Evolutionary conservation across 2,797 vertebrate genomes (phyloP).

Genomic region (Clarias platycephalus): DNA sequence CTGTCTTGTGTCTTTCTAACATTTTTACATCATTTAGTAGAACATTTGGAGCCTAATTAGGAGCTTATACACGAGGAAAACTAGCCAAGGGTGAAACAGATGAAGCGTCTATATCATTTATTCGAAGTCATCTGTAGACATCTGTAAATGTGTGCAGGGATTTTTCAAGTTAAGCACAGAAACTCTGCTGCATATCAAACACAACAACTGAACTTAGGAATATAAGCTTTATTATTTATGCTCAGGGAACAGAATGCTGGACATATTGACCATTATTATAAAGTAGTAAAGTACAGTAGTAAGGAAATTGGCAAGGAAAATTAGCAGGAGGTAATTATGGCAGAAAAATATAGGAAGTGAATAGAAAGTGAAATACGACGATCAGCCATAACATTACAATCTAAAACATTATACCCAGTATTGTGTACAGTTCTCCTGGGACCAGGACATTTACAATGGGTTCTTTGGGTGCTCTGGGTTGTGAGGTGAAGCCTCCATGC

Average conservation of each 20-base stretch:
- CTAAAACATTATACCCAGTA: no score
- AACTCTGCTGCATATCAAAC: neutral
- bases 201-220: neutral
- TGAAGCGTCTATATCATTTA: slow-evolving; percentile 25
- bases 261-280: neutral
- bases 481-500: no score
- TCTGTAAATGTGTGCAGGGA: slow-evolving; percentile 19
- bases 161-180: slow-evolving; percentile 5
- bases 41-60: slow-evolving; percentile 42
- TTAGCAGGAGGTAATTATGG: neutral
- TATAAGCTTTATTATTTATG: slow-evolving; percentile 3
- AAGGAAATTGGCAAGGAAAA: neutral
- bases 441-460: no score
- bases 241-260: neutral
- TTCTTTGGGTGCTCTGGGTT: no score
- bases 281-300: neutral
- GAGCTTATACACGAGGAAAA: slow-evolving; percentile 18
- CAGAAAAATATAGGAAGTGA: neutral
- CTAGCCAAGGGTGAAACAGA: slow-evolving; percentile 38
- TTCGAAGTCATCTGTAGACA: slow-evolving; percentile 1
- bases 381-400: no score
- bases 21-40: slow-evolving; percentile 29
- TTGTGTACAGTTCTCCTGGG: no score
- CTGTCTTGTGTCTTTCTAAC: slow-evolving; percentile 16
- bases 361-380: neutral